Base-by-base conservation (phyloP, 1,140 invertebrate species). In the Eubasilissa regina region DNA sequence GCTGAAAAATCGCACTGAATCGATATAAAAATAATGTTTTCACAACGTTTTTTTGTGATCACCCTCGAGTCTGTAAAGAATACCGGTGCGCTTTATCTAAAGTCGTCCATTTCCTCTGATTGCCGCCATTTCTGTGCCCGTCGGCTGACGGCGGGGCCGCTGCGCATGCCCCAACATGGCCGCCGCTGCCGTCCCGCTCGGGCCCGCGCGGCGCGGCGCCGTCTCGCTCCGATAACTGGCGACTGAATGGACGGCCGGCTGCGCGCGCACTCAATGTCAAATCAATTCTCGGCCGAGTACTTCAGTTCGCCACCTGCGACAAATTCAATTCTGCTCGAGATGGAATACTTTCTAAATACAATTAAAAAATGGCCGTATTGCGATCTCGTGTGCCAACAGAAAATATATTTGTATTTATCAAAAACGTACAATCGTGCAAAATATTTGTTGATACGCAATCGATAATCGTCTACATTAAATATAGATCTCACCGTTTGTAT, bases 191-290 rank as follows among this genome's bases (percentile, higher is more conserved):
- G 66, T 79, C 66, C 43, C 75, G 3, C 35, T 82, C 81, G 10
- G 66, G 51, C 81, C 35, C 70, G 53, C 35, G 15, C 19, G 12
- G 17, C 17, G 0, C 12, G 55, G 51, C 21, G 13, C 75, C 48
- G 58, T 76, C 79, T 62, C 79, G 4, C 64, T 80, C 64, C 19
- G 25, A 77, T 80, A 80, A 80, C 21, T 80, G 79, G 17, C 53
- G 4, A 35, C 44, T 80, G 48, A 82, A 82, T 77, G 78, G 77
- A 60, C 74, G 47, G 47, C 48, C 62, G 81, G 45, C 62, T 82
- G 81, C 81, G 81, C 72, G 79, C 81, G 62, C 74, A 53, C 35
- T 76, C 81, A 82, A 82, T 82, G 81, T 77, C 81, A 82, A 82
- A 82, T 82, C 81, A 79, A 82, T 82, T 82, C 81, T 77, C 75